phyloP scores from a whole-genome alignment of 2,113 vertebrate genomes.

The Alethe diademata region DNA sequence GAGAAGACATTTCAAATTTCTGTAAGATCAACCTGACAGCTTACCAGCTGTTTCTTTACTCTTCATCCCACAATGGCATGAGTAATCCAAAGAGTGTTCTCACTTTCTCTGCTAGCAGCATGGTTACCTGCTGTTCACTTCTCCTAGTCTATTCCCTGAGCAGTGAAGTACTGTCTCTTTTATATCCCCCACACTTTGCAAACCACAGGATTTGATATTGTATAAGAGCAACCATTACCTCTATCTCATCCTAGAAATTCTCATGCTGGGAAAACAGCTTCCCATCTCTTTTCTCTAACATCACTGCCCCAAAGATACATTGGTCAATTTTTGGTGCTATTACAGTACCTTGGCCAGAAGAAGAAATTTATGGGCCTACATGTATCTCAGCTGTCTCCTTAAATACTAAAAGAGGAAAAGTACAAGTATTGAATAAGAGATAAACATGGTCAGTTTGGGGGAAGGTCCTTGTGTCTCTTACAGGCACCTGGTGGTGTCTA shows the following conservation, averaged over 20 bases:
- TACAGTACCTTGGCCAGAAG: neutral
- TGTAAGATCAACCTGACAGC: conserved; percentile 71
- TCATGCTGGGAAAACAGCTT: neutral
- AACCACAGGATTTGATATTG: neutral
- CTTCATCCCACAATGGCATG: conserved; percentile 67
- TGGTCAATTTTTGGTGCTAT: neutral
- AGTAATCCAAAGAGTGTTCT: conserved; percentile 59
- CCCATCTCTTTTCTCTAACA: neutral
- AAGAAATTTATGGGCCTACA: neutral
- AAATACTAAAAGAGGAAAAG: neutral
- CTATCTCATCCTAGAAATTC: neutral
- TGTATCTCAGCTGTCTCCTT: neutral
- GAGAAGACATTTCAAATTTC: conserved; percentile 67
- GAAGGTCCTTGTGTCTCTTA: neutral
- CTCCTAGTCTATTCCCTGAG: conserved; percentile 16
- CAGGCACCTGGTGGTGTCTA: neutral
- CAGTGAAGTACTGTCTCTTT: neutral
- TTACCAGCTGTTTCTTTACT: conserved; percentile 73
- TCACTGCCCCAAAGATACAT: neutral
- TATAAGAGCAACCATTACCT: neutral
- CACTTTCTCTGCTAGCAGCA: conserved; percentile 58
- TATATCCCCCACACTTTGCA: conserved; percentile 31
- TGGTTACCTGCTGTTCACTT: conserved; percentile 62
- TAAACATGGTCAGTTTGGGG: neutral
- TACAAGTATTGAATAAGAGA: neutral